phyloP scores from a whole-genome alignment of 2,113 vertebrate species.

The Ceyx cyanopectus region DNA sequence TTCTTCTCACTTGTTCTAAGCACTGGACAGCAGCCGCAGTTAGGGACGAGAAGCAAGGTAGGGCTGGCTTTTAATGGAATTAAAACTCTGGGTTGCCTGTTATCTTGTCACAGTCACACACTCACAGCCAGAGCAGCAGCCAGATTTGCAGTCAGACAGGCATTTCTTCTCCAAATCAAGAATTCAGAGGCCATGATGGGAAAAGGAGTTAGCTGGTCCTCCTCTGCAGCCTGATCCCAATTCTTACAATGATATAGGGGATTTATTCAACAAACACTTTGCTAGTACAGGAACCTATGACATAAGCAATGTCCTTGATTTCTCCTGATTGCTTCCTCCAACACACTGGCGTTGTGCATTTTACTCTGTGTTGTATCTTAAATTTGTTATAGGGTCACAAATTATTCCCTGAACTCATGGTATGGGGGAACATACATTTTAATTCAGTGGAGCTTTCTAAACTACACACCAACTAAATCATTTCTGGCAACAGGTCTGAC shows the following conservation, averaged over 20 bases:
- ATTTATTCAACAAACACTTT: neutral
- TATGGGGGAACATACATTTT: neutral
- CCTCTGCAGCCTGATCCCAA: neutral
- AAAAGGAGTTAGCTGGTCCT: neutral
- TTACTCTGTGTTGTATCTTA: neutral
- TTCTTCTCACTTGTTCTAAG: slow-evolving; percentile 24
- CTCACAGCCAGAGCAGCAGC: slow-evolving; percentile 20
- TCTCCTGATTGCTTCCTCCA: neutral
- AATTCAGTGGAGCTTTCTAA: neutral
- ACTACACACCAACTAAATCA: neutral
- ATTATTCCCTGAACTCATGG: neutral
- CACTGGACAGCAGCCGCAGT: slow-evolving; percentile 38
- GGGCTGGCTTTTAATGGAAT: slow-evolving; percentile 57
- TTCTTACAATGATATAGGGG: neutral
- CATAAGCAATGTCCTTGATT: slow-evolving; percentile 38
- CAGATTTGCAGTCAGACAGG: slow-evolving; percentile 17
- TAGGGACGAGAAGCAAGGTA: slow-evolving; percentile 18
- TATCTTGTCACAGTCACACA: slow-evolving; percentile 23
- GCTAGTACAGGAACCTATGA: neutral
- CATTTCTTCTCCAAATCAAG: neutral
- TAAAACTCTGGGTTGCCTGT: slow-evolving; percentile 49
- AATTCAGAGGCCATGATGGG: neutral
- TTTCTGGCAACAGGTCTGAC: slow-evolving; percentile 24
- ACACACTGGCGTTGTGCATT: neutral
- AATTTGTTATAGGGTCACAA: neutral